Evolutionary conservation across 2,888 invertebrate species (phyloP), one percentile per base, ranked within the genome.

Genomic region (Rhimphoctona megacephalus): DNA sequence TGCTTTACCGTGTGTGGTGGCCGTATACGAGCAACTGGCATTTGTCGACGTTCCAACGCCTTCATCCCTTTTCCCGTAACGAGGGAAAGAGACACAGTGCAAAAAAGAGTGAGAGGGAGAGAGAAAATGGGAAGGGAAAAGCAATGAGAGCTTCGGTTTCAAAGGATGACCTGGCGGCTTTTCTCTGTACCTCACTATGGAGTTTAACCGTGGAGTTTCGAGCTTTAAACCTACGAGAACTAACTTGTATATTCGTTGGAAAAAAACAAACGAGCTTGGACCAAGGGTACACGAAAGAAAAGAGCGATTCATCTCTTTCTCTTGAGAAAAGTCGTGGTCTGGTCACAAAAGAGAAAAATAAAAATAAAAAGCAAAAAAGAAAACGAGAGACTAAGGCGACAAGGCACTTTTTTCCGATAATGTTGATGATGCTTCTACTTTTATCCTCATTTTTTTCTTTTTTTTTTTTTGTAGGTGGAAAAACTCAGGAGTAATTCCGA

Each of bases 151-250:
- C 73, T 86, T 88, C 85, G 84, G 85, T 89, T 85, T 88, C 85
- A 89, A 88, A 89, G 86, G 82, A 74, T 83, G 87, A 86, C 86
- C 84, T 86, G 81, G 81, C 74, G 81, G 81, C 83, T 86, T 86
- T 81, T 54, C 78, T 46, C 66, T 22, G n/a, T 57, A 33, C 69
- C 39, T 39, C 43, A 43, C 66, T 77, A 67, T 54, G 81, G 69
- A 66, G 49, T 82, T 85, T 52, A 72, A 73, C 66, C 69, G 36
- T 72, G n/a, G 69, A 25, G 82, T 85, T 85, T 86, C 83, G 83
- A 81, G 82, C 85, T 57, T 57, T 85, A 89, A 89, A 86, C 86
- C 78, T 80, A 30, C 66, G 54, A 57, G 73, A 36, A 76, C 72
- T 67, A 52, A 73, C 52, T 46, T 33, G 49, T 77, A 25, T 22